Evolutionary conservation across 2,888 invertebrate genomes (phyloP).

Genomic region (Meteorus cinctellus): DNA sequence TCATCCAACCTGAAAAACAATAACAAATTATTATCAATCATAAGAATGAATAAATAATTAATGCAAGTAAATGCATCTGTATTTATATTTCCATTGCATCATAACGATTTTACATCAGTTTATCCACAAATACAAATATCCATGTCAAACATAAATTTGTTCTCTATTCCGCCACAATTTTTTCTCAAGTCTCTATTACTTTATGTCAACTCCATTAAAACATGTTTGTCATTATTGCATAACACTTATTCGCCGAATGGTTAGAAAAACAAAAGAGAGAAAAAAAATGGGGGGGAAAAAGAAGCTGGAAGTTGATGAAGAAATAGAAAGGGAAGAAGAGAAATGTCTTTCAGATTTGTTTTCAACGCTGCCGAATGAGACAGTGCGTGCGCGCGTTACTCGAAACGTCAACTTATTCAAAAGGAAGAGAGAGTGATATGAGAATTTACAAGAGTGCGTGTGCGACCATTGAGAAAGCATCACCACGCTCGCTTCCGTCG

Average conservation of each 20-base stretch:
- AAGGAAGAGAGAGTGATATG: conserved; percentile 12
- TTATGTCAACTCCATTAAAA: conserved; percentile 3
- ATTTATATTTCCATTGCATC: not conserved
- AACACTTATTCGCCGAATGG: not conserved
- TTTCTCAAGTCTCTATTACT: not conserved
- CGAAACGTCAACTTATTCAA: not conserved
- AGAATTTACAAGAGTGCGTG: conserved; percentile 18
- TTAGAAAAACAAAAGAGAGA: not conserved
- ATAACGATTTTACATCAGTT: not conserved
- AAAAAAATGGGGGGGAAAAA: not conserved
- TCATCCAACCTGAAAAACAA: conserved; percentile 51
- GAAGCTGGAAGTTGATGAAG: no score
- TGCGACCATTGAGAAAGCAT: conserved; percentile 28
- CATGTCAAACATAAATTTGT: not conserved
- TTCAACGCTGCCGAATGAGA: not conserved
- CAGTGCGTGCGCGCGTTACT: not conserved
- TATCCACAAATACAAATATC: not conserved
- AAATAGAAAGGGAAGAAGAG: conserved; percentile 1
- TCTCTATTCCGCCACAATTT: not conserved
- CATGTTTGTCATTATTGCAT: conserved; percentile 1
- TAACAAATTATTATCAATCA: conserved; percentile 19
- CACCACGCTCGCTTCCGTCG: conserved; percentile 41
- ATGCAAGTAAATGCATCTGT: not conserved
- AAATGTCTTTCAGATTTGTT: conserved; percentile 1
- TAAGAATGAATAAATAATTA: not conserved